Evolutionary conservation across 2,797 vertebrate genomes (phyloP).

Genomic region (Paramormyrops hopkinsi): DNA sequence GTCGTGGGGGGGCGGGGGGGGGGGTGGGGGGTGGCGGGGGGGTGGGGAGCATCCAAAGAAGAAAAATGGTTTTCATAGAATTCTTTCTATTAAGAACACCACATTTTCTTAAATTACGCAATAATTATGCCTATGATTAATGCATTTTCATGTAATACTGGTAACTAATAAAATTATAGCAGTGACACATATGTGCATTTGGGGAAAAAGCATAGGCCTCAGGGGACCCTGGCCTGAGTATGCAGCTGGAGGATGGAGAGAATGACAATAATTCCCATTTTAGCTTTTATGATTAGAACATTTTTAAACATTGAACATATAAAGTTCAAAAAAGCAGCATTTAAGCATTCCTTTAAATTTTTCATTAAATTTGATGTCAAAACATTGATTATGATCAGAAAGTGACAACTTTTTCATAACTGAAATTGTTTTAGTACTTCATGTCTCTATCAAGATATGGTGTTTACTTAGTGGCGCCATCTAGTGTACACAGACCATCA

Average conservation of each 20-base stretch:
- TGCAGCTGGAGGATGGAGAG: not conserved
- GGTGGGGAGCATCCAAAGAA: not conserved
- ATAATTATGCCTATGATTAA: not conserved
- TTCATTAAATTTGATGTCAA: not conserved
- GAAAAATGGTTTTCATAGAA: not conserved
- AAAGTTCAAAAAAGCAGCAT: not conserved
- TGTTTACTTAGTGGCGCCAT: not conserved
- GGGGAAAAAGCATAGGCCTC: not conserved
- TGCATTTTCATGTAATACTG: not conserved
- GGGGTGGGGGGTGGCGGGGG: no score
- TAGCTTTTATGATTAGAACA: not conserved
- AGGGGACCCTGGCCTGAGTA: not conserved
- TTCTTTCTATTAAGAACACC: not conserved
- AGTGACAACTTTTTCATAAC: not conserved
- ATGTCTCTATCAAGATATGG: not conserved
- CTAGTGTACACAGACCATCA: not conserved
- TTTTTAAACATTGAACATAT: not conserved
- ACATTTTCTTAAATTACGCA: not conserved
- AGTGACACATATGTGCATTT: not conserved
- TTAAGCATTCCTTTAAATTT: not conserved
- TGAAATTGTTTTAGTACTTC: not conserved
- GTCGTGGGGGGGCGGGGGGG: no score
- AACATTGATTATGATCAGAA: not conserved
- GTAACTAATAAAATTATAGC: not conserved
- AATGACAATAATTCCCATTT: not conserved